A percentile compares a stretch with the other conserved stretches of the same genome.
Evolutionary conservation across 1,140 invertebrate genomes (phyloP).

Genomic region (Bombus terrestris): DNA sequence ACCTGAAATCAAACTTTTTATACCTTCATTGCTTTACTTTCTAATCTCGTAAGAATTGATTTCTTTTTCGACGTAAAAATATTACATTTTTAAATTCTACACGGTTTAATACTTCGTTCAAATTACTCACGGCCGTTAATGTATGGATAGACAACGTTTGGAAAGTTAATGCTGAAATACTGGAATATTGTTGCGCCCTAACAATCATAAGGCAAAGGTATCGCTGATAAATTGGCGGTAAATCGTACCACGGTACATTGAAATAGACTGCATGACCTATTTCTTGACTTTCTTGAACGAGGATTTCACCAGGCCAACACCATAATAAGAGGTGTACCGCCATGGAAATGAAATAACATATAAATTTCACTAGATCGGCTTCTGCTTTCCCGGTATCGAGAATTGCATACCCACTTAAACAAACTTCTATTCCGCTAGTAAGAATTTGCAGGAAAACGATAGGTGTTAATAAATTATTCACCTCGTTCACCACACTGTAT

Average conservation of each 20-base stretch:
- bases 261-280: slow-evolving; percentile 48
- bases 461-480: slow-evolving; percentile 55
- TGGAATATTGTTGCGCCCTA: slow-evolving; percentile 40
- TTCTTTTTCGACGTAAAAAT: neutral
- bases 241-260: slow-evolving; percentile 56
- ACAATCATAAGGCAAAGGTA: slow-evolving; percentile 51
- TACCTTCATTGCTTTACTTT: neutral
- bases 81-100: neutral
- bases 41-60: neutral
- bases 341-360: slow-evolving; percentile 48
- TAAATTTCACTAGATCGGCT: slow-evolving; percentile 45
- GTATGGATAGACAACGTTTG: slow-evolving; percentile 51
- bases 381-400: neutral
- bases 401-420: slow-evolving; percentile 58
- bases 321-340: slow-evolving; percentile 50
- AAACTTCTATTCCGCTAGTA: slow-evolving; percentile 60
- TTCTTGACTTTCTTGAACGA: slow-evolving; percentile 52
- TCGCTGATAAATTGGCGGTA: slow-evolving; percentile 22
- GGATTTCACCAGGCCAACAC: slow-evolving; percentile 56
- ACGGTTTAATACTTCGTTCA: neutral
- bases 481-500: slow-evolving; percentile 47
- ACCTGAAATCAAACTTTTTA: slow-evolving; percentile 38
- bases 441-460: slow-evolving; percentile 62
- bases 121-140: slow-evolving; percentile 49
- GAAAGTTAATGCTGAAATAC: slow-evolving; percentile 46